Evolutionary conservation across 2,888 invertebrate species (phyloP), one percentile per base, ranked within the genome.

Genomic region (Cantharis flavilabris): DNA sequence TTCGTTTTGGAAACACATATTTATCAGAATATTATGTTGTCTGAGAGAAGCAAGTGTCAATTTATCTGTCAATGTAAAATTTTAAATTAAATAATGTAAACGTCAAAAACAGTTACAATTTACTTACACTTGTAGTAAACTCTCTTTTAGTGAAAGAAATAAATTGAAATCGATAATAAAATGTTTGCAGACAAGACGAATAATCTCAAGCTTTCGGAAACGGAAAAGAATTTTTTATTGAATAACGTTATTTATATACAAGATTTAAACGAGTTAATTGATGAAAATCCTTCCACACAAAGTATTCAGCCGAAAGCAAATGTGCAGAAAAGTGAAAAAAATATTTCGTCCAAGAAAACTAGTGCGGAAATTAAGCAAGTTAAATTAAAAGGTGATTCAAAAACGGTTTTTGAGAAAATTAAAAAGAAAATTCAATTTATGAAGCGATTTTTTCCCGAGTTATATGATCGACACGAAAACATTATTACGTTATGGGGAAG

Each of bases 401-500:
- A 49, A n/a, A 2, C 49, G 9, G 76, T 76, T 11, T 76, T 80
- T 62, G n/a, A 62, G 20, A 75, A 75, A 64, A 79, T 80, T 67
- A 77, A 69, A 49, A 71, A 63, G 18, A 79, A 77, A 70, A n/a
- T 80, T 71, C 77, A 73, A 63, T 73, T 73, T 49, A 72, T 80
- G 63, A 75, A 74, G 67, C 75, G 74, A 62, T 79, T 72, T 64
- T 80, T 75, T 33, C 80, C 80, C 11, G 79, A 80, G 69, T 62
- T 80, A 62, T 80, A 80, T 63, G 30, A 73, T 18, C 70, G 71
- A 14, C 71, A 80, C 14, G 77, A 80, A 69, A 79, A 76, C 62
- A 75, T 77, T n/a, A 75, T 80, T 18, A 14, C 69, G 3, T 73
- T 81, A 71, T 78, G 79, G 80, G 79, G 62, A 69, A 76, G 62